phyloP scores from a whole-genome alignment of 2,797 vertebrate species.

The Sciurus carolinensis region DNA sequence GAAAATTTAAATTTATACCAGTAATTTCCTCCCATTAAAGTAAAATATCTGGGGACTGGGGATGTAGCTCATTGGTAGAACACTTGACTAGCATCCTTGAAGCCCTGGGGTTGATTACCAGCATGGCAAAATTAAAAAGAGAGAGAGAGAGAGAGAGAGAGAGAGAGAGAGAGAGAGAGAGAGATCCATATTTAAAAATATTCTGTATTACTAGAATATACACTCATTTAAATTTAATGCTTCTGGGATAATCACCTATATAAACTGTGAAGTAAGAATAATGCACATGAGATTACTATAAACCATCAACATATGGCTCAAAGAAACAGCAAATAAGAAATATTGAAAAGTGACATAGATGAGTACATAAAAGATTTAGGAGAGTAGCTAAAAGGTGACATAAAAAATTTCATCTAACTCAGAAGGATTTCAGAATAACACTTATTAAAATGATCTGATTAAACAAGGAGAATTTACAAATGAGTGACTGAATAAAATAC shows the following conservation, averaged over 20 bases:
- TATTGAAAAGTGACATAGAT: not conserved
- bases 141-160: too few species aligned
- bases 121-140: too few species aligned
- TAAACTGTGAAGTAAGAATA: not conserved
- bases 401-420: not conserved
- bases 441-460: not conserved
- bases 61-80: too few species aligned
- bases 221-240: not conserved
- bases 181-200: not conserved
- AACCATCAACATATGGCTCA: not conserved
- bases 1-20: not conserved
- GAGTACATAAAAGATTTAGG: not conserved
- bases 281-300: not conserved
- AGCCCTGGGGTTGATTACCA: too few species aligned
- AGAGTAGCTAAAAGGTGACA: not conserved
- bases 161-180: not conserved
- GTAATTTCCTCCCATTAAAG: not conserved
- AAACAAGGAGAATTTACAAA: not conserved
- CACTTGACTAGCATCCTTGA: too few species aligned
- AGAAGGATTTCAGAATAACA: not conserved
- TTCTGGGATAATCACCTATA: conserved; percentile 21
- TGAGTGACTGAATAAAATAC: not conserved
- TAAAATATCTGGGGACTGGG: not conserved
- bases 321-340: not conserved
- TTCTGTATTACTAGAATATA: not conserved